Evolutionary conservation across 1,140 invertebrate species (phyloP).

Genomic region (Thaumetopoea pityocampa): DNA sequence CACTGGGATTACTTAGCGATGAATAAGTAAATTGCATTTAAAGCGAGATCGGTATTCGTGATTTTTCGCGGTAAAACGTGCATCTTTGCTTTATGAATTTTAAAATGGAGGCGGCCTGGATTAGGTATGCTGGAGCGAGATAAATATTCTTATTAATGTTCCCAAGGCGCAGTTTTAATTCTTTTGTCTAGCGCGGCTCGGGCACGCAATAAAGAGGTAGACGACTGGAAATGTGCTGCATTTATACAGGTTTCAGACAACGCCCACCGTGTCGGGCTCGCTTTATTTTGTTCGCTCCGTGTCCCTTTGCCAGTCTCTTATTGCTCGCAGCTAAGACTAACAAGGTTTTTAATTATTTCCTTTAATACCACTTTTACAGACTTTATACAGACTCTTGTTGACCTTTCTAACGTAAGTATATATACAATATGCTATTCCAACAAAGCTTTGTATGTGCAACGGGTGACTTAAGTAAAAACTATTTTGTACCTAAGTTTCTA

Average conservation of each 20-base stretch:
- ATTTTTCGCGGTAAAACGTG: slow-evolving; percentile 17
- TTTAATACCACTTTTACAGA: slow-evolving; percentile 64
- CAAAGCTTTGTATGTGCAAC: slow-evolving; percentile 6
- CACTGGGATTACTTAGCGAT: slow-evolving; percentile 34
- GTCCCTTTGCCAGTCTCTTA: slow-evolving; percentile 60
- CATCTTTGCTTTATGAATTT: slow-evolving; percentile 32
- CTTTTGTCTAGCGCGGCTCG: slow-evolving; percentile 54
- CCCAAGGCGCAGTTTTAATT: slow-evolving; percentile 52
- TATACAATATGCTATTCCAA: too few relatives aligned
- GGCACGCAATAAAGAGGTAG: slow-evolving; percentile 66
- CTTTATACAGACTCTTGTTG: slow-evolving; percentile 34
- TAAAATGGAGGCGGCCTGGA: slow-evolving; percentile 23
- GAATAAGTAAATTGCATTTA: slow-evolving; percentile 41
- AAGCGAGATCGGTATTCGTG: slow-evolving; percentile 27
- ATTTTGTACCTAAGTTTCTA: too few relatives aligned
- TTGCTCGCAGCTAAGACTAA: slow-evolving; percentile 60
- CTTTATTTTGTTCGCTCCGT: slow-evolving; percentile 61
- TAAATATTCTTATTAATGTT: slow-evolving; percentile 67
- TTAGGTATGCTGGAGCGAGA: slow-evolving; percentile 27
- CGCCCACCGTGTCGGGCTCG: slow-evolving; percentile 27
- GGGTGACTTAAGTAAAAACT: too few relatives aligned
- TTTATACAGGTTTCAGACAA: slow-evolving; percentile 58
- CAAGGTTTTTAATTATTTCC: slow-evolving; percentile 75
- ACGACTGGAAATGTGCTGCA: slow-evolving; percentile 64
- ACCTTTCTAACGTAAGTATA: slow-evolving; percentile 19